phyloP scores from a whole-genome alignment of 2,888 invertebrate genomes.

The Nomada fucata region DNA sequence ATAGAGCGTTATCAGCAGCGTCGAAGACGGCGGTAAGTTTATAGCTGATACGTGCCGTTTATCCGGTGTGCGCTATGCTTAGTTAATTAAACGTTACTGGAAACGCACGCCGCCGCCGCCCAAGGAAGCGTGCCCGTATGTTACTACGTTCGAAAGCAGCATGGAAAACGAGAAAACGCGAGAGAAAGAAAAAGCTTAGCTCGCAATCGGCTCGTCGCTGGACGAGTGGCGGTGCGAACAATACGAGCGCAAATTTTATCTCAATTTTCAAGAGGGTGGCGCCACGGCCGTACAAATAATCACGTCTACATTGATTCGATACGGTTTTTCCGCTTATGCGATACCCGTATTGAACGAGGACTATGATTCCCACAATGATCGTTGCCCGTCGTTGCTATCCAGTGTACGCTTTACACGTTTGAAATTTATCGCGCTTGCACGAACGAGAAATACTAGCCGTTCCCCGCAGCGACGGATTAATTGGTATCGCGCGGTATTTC shows the following conservation, averaged over 20 bases:
- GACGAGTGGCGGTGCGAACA: conserved; percentile 25
- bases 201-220: background rate
- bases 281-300: conserved; percentile 57
- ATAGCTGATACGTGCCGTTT: conserved; percentile 78
- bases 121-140: background rate
- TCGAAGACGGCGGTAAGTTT: conserved; percentile 77
- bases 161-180: background rate
- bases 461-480: too few relatives aligned
- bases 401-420: too few relatives aligned
- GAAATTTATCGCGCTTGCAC: too few relatives aligned
- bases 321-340: background rate
- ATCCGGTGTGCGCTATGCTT: conserved; percentile 75
- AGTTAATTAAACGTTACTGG: conserved; percentile 77
- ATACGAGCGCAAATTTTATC: conserved; percentile 32
- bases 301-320: background rate
- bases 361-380: too few relatives aligned
- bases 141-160: background rate
- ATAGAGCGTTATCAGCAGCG: conserved; percentile 76
- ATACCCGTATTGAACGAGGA: background rate
- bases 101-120: conserved; percentile 11
- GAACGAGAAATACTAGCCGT: too few relatives aligned
- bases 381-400: too few relatives aligned
- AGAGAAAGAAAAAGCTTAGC: background rate
- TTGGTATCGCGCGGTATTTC: too few relatives aligned
- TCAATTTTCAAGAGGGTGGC: conserved; percentile 72